These are phyloP conservation scores for Patella pellucida DNA, from an alignment of 2,888 invertebrate genomes.

Conservation along the genomic window DNA sequence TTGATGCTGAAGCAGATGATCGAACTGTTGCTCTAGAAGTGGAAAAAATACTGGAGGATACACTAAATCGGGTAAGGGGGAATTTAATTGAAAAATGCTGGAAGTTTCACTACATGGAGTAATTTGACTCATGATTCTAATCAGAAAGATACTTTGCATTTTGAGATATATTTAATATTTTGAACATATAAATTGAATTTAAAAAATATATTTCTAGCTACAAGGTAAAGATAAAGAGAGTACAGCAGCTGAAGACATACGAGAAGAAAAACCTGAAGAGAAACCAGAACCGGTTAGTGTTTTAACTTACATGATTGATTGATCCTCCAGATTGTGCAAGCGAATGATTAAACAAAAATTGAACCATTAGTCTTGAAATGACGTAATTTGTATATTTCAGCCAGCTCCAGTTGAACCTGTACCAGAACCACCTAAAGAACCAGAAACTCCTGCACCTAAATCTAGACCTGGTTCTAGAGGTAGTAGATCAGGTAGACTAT, in stretches of 20 bases:
- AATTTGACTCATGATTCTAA: too few relatives aligned
- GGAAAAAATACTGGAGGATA: slow-evolving; percentile 67
- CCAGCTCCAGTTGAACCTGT: slow-evolving; percentile 42
- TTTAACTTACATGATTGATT: background rate
- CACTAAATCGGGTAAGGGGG: slow-evolving; percentile 57
- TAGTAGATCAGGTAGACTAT: slow-evolving; percentile 19
- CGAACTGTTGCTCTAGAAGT: slow-evolving; percentile 61
- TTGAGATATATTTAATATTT: background rate
- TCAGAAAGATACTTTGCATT: background rate
- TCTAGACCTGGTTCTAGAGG: slow-evolving; percentile 33
- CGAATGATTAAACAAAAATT: too few relatives aligned
- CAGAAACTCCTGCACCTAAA: slow-evolving; percentile 46
- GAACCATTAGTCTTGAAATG: background rate
- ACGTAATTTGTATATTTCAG: slow-evolving; percentile 30
- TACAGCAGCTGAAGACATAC: slow-evolving; percentile 13
- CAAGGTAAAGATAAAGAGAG: slow-evolving; percentile 51
- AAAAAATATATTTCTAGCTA: slow-evolving; percentile 39
- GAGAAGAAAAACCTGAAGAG: slow-evolving; percentile 32
- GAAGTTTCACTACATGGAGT: too few relatives aligned
- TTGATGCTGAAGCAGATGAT: slow-evolving; percentile 59
- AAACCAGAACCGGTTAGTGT: slow-evolving; percentile 14
- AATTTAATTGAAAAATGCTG: background rate
- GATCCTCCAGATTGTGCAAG: too few relatives aligned
- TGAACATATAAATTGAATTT: background rate
- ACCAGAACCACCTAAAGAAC: slow-evolving; percentile 55